Evolutionary conservation across 37 sponge, comb jelly and placozoan species (phyloP), one percentile per base, ranked within the genome.

Genomic region (Hexactinellida sp.): DNA sequence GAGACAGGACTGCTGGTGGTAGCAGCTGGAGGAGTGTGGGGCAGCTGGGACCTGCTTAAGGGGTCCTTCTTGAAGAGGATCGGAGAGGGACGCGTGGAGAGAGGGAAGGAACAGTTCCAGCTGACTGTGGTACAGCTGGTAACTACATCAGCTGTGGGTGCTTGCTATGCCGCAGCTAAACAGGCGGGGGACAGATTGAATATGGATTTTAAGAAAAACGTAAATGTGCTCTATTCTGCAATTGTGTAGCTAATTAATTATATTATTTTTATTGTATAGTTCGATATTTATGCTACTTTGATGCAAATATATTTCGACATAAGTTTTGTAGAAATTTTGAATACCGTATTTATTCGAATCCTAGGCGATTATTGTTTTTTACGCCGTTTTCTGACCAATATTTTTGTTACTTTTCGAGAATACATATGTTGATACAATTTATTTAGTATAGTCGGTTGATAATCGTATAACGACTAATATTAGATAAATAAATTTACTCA

Each of bases 101-200:
- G 21, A 23, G 38, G 39, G 37, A 38, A 28, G 37, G 39, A 9
- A 36, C 84, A 13, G 28, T 63, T 63, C 76, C 76, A n/a, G 13
- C 76, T 63, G 34, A 63, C 28, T 63, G 34, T 63, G 34, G 76
- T 63, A n/a, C 76, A 23, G 47, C 84, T 83, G 28, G 28, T 38
- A 5, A 83, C 84, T 5, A 63, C 91, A 54, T 83, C 91, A 52
- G 90, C 91, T 10, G 54, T 94, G 13, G 97, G 97, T 3, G 97
- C 92, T n/a, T 92, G 94, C 41, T 82, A 51, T 1, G 38, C 94
- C 24, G 97, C 91, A 82, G 94, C 92, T 16, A 92, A 90, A 85
- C 83, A 38, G 19, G 87, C 86, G 51, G 90, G 88, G 24, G 21
- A 84, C 28, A 34, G 38, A 1, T 89, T 95, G 0, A 54, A 55